Percentiles rank a stretch among this genome's conserved stretches.
Evolutionary conservation across 1,140 invertebrate genomes (phyloP).

Genomic region (Helicoverpa zea): DNA sequence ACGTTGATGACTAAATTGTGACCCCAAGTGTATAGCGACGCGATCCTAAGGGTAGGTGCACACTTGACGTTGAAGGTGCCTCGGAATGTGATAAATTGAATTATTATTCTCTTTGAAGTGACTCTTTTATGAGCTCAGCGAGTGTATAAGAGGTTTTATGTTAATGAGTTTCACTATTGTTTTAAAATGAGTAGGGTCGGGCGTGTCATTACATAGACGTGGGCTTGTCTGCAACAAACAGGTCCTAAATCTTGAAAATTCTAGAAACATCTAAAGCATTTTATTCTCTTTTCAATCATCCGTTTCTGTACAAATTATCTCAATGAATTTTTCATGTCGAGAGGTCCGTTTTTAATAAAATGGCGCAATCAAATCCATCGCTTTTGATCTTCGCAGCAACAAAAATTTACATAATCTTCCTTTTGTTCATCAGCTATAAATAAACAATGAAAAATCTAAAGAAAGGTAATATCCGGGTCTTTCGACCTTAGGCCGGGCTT

Average conservation of each 20-base stretch:
- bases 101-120: constrained; percentile 34
- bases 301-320: background rate
- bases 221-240: background rate
- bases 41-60: constrained; percentile 25
- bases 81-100: constrained; percentile 33
- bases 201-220: background rate
- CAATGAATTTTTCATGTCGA: background rate
- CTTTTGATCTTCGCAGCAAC: background rate
- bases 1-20: constrained; percentile 47
- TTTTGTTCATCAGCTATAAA: constrained; percentile 32
- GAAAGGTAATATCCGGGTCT: constrained; percentile 19
- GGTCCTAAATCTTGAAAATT: background rate
- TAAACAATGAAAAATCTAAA: constrained; percentile 28
- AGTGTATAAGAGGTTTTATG: constrained; percentile 35
- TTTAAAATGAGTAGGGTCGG: constrained; percentile 15
- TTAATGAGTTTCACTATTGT: constrained; percentile 29
- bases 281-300: too few relatives aligned
- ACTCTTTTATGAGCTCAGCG: constrained; percentile 31
- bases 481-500: constrained; percentile 11
- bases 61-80: constrained; percentile 26
- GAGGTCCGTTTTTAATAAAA: background rate
- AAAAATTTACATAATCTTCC: background rate
- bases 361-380: background rate
- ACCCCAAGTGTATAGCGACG: constrained; percentile 13
- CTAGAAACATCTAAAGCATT: too few relatives aligned